These are phyloP conservation scores for Sebastolobus alascanus DNA, from an alignment of 2,797 vertebrate species.

Conservation along the genomic window DNA sequence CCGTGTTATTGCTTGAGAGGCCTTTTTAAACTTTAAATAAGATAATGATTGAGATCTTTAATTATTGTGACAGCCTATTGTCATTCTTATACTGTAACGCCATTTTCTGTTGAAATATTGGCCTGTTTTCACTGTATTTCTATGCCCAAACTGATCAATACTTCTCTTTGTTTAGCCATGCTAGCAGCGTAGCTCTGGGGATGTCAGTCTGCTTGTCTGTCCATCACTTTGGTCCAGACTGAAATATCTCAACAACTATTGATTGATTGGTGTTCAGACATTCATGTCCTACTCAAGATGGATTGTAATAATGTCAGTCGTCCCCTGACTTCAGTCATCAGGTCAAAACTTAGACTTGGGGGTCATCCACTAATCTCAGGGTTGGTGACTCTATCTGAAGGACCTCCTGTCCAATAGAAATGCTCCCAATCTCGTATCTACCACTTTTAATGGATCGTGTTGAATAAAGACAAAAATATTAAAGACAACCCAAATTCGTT, in stretches of 20 bases:
- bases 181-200: neutral
- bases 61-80: slow-evolving; percentile 9
- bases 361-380: neutral
- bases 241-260: neutral
- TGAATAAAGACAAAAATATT: too few relatives aligned
- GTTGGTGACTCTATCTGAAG: too few relatives aligned
- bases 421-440: too few relatives aligned
- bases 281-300: neutral
- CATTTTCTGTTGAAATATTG: neutral
- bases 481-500: too few relatives aligned
- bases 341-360: neutral
- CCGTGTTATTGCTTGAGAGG: neutral
- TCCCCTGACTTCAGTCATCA: neutral
- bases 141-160: neutral
- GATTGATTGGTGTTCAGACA: neutral
- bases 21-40: slow-evolving; percentile 4
- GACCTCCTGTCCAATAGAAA: neutral
- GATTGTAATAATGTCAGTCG: neutral
- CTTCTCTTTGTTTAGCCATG: neutral
- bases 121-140: neutral
- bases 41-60: slow-evolving; percentile 23
- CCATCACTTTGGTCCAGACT: neutral
- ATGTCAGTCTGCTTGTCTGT: neutral
- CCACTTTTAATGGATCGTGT: too few relatives aligned
- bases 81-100: neutral